These are phyloP conservation scores for Pseudochirops corinnae DNA, from an alignment of 2,797 vertebrate species.

Conservation along the genomic window DNA sequence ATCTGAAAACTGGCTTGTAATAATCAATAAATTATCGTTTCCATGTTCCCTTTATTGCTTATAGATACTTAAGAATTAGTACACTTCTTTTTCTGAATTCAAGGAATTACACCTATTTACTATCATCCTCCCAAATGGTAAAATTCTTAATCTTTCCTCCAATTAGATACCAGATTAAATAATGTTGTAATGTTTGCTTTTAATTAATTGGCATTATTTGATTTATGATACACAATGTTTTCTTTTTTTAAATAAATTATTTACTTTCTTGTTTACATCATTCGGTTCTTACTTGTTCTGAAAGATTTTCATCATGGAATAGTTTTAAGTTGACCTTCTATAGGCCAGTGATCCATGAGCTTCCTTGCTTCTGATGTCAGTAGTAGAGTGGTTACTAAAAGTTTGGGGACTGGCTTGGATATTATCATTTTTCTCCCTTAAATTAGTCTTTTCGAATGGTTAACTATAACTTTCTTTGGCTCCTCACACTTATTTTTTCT, in stretches of 20 bases:
- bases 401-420: neutral
- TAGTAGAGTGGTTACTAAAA: neutral
- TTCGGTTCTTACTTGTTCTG: slow-evolving; percentile 60
- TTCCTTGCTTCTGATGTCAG: neutral
- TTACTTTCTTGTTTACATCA: no score
- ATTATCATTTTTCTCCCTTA: neutral
- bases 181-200: neutral
- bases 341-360: neutral
- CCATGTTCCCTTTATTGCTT: neutral
- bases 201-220: neutral
- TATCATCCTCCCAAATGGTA: neutral
- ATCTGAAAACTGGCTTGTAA: neutral
- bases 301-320: neutral
- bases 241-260: no score
- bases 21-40: neutral
- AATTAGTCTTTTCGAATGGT: neutral
- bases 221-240: no score
- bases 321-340: neutral
- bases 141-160: neutral
- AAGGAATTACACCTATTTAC: neutral
- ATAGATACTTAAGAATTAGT: neutral
- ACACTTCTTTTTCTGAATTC: neutral
- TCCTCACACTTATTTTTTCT: neutral
- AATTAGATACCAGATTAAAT: neutral
- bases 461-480: neutral